Evolutionary conservation across 64 coral and sea anemone species (phyloP), one percentile per base, ranked within the genome.

Genomic region (Stylophora pistillata): DNA sequence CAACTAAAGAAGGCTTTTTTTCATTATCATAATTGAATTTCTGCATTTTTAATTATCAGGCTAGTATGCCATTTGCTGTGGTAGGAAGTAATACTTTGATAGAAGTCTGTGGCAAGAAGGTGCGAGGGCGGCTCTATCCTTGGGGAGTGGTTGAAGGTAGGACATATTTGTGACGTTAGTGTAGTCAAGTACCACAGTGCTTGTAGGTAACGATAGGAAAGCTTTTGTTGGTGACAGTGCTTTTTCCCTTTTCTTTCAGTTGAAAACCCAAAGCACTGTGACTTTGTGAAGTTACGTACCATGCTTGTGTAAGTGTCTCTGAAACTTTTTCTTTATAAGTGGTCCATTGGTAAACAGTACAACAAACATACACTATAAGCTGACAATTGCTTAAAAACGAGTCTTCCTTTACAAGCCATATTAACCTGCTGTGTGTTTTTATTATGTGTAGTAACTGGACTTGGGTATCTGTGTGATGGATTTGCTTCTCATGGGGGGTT

Each of bases 101-200:
- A 69, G 97, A 99, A 30, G 90, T 99, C 0, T 77, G 83, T 74
- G 97, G 97, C 30, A 99, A 99, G 58, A 99, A 99, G 74, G 90
- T 94, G 14, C 79, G 97, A 54, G 97, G 97, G 13, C 81, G 97
- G 33, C 77, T 89, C 16, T 99, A 99, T 56, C 97, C 97, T n/a
- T 99, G 97, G 97, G 97, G 97, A 17, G 97, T 98, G n/a, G 96
- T 98, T 55, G 93, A 98, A 92, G 94, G 96, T 98, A 78, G 88
- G 64, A 73, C 23, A 63, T 77, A 55, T 23, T 64, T n/a, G 21
- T 15, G 3, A 30, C 13, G 15, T 30, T 0, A 41, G 31, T 47
- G 37, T 47, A 47, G 37, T 47, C 23, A 68, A 16, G 5, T 3
- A 3, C 56, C 25, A 30, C 34, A 30, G 18, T 15, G 5, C 9